These are phyloP conservation scores for Geotrupes spiniger DNA, from an alignment of 2,888 invertebrate species.

Conservation along the genomic window DNA sequence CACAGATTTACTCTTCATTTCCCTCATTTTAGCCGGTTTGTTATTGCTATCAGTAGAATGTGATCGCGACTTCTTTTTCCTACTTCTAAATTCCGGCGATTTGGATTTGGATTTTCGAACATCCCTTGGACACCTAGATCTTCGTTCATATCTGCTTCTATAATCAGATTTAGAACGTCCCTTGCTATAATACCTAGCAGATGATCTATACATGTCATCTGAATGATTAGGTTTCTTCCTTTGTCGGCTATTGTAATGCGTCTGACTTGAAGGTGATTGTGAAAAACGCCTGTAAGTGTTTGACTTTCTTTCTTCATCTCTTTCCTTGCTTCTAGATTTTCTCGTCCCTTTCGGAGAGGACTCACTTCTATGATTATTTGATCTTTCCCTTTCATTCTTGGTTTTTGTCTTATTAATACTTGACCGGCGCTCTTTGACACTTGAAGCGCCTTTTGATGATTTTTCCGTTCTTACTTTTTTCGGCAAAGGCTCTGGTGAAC, in stretches of 20 bases:
- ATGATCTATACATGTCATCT: slow-evolving; percentile 13
- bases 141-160: slow-evolving; percentile 38
- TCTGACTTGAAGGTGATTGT: slow-evolving; percentile 27
- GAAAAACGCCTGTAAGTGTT: not conserved
- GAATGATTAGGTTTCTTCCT: slow-evolving; percentile 11
- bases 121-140: slow-evolving; percentile 24
- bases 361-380: not conserved
- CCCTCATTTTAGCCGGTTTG: slow-evolving; percentile 11
- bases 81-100: slow-evolving; percentile 8
- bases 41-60: slow-evolving; percentile 38
- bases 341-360: slow-evolving; percentile 31
- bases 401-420: slow-evolving; percentile 19
- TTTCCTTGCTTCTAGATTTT: slow-evolving; percentile 29
- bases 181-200: not conserved
- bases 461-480: slow-evolving; percentile 33
- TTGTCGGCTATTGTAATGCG: slow-evolving; percentile 11
- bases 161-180: slow-evolving; percentile 28
- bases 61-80: slow-evolving; percentile 37
- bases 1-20: slow-evolving; percentile 8
- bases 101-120: slow-evolving; percentile 19
- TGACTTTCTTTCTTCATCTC: slow-evolving; percentile 29
- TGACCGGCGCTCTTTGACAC: slow-evolving; percentile 19
- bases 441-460: slow-evolving; percentile 8
- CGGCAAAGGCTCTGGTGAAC: slow-evolving; percentile 40
- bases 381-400: slow-evolving; percentile 33